A percentile compares a stretch with the other conserved stretches of the same genome.
Conservation (phyloP, 2,797 vertebrate species). For the Coluber constrictor region DNA sequence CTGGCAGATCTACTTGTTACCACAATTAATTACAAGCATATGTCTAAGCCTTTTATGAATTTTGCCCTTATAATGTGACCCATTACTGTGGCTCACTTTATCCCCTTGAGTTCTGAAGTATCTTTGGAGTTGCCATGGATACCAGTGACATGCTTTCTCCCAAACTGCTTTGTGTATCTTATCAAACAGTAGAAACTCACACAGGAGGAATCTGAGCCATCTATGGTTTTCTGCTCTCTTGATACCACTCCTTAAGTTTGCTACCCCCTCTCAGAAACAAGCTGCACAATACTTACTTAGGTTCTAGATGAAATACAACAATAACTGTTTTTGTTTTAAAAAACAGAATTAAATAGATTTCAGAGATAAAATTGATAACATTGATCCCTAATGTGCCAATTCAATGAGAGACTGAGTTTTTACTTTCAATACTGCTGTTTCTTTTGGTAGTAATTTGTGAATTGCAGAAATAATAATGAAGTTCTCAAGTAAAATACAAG, state of each 20-base stretch:
- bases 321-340: slow-evolving; percentile 11
- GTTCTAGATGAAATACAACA: slow-evolving; percentile 37
- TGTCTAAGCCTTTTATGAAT: slow-evolving; percentile 69
- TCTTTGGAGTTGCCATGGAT: slow-evolving; percentile 74
- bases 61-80: slow-evolving; percentile 75
- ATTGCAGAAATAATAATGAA: slow-evolving; percentile 17
- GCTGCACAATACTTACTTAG: not conserved
- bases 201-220: slow-evolving; percentile 61
- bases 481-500: slow-evolving; percentile 14
- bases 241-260: slow-evolving; percentile 27
- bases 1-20: slow-evolving; percentile 51
- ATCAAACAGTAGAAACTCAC: slow-evolving; percentile 69
- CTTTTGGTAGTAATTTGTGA: slow-evolving; percentile 1
- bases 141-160: slow-evolving; percentile 71
- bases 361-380: slow-evolving; percentile 11
- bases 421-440: slow-evolving; percentile 12
- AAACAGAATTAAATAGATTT: slow-evolving; percentile 28
- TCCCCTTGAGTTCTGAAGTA: slow-evolving; percentile 70
- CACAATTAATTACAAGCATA: slow-evolving; percentile 73
- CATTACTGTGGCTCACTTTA: slow-evolving; percentile 70
- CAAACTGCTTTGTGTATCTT: slow-evolving; percentile 69
- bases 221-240: slow-evolving; percentile 52
- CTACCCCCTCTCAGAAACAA: not conserved
- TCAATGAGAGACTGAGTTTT: not conserved
- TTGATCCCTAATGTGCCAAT: not conserved